Evolutionary conservation across 2,888 invertebrate species (phyloP).

Genomic region (Diadegma fenestrale): DNA sequence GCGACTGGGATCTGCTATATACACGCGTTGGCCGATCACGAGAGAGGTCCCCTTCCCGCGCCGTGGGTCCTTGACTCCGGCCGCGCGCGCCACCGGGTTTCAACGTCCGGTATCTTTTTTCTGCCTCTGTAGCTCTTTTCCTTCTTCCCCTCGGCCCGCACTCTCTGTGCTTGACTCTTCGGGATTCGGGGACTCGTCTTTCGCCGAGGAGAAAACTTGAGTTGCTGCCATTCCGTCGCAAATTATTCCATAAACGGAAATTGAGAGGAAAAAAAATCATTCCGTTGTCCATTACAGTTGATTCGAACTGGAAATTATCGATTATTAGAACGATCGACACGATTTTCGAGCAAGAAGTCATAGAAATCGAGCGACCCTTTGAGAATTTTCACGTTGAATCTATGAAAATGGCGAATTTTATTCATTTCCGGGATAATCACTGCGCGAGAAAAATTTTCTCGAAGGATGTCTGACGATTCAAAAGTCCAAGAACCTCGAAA

Average conservation of each 20-base stretch:
- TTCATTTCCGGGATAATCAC: no score
- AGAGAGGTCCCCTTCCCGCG: constrained; percentile 60
- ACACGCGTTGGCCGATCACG: constrained; percentile 46
- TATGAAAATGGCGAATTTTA: no score
- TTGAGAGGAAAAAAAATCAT: background rate
- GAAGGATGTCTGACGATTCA: no score
- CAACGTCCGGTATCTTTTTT: constrained; percentile 36
- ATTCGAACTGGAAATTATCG: background rate
- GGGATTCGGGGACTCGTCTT: background rate
- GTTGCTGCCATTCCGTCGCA: background rate
- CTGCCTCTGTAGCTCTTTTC: constrained; percentile 54
- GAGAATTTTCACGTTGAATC: no score
- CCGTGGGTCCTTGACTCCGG: constrained; percentile 72
- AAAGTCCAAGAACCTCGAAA: no score
- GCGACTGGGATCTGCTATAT: background rate
- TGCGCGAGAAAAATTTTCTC: no score
- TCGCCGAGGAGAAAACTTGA: background rate
- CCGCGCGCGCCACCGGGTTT: constrained; percentile 57
- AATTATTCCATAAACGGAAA: background rate
- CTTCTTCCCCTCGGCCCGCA: background rate
- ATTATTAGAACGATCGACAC: background rate
- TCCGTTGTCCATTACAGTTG: background rate
- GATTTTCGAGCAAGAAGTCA: background rate
- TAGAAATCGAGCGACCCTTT: background rate
- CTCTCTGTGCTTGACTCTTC: background rate